Evolutionary conservation across 2,113 vertebrate species (phyloP).

Genomic region (Sphyrna mokarran): DNA sequence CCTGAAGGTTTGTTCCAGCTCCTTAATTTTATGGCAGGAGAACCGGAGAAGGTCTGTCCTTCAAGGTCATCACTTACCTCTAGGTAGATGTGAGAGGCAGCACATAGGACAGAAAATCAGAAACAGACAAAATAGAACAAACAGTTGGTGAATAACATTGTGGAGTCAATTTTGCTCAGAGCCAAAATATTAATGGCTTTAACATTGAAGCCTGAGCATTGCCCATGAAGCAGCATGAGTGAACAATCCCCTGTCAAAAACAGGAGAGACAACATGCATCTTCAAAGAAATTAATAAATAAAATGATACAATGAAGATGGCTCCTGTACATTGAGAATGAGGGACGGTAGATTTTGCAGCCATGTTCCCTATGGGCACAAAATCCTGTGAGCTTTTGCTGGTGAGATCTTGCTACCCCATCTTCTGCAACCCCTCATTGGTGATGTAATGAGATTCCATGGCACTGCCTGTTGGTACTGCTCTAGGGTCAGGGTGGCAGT

Average conservation of each 20-base stretch:
- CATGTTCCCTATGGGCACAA: too few species aligned
- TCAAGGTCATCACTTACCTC: background rate
- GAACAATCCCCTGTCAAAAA: background rate
- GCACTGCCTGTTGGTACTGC: too few species aligned
- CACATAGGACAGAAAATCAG: background rate
- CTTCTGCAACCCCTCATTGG: too few species aligned
- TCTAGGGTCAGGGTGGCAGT: too few species aligned
- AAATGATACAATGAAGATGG: background rate
- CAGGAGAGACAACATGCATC: background rate
- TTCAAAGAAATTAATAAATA: background rate
- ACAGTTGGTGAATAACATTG: background rate
- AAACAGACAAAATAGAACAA: background rate
- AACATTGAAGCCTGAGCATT: background rate
- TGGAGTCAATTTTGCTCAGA: background rate
- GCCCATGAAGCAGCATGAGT: background rate
- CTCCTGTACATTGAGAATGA: too few species aligned
- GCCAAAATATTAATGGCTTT: background rate
- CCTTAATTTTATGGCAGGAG: background rate
- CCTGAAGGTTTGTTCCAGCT: background rate
- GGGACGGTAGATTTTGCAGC: too few species aligned
- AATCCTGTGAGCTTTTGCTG: too few species aligned
- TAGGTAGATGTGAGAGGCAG: background rate
- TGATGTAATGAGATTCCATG: too few species aligned
- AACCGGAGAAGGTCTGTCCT: background rate
- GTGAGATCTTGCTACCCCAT: too few species aligned